These are phyloP conservation scores for Tachuris rubrigastra DNA, from an alignment of 2,113 vertebrate genomes.

Conservation along the genomic window DNA sequence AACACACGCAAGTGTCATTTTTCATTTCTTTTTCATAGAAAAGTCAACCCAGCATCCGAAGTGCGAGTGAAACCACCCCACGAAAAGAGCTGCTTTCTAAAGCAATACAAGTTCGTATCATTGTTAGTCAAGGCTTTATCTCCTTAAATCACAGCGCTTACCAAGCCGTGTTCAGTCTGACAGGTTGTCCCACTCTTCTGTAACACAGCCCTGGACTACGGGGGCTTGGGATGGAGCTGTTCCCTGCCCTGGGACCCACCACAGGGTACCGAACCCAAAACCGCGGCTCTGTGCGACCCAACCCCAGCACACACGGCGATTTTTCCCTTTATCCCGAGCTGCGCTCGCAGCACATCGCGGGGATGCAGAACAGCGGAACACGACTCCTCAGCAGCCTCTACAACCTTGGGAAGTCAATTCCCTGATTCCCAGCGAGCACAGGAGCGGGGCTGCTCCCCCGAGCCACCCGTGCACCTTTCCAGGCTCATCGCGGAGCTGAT, in stretches of 20 bases:
- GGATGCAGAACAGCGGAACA: not conserved
- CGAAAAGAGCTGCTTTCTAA: not conserved
- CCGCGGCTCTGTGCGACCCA: not conserved
- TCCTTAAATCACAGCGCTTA: not conserved
- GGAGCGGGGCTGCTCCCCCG: not conserved
- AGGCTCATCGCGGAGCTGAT: too few relatives aligned
- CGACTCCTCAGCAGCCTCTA: not conserved
- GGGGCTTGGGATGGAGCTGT: not conserved
- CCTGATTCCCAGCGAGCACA: not conserved
- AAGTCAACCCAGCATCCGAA: not conserved
- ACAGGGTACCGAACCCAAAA: accelerated
- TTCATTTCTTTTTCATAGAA: not conserved
- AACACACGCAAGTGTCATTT: not conserved
- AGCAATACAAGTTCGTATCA: accelerated
- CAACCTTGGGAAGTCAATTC: not conserved
- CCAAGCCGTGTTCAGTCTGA: not conserved
- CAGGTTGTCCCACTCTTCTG: accelerated
- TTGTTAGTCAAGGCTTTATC: not conserved
- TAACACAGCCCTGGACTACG: not conserved
- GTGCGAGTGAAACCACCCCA: accelerated
- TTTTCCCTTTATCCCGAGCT: not conserved
- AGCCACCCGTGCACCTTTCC: not conserved
- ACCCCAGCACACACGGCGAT: accelerated
- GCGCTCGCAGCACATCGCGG: not conserved
- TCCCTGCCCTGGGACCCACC: not conserved